Evolutionary conservation across 2,888 invertebrate species (phyloP).

Genomic region (Cyaniris semiargus): DNA sequence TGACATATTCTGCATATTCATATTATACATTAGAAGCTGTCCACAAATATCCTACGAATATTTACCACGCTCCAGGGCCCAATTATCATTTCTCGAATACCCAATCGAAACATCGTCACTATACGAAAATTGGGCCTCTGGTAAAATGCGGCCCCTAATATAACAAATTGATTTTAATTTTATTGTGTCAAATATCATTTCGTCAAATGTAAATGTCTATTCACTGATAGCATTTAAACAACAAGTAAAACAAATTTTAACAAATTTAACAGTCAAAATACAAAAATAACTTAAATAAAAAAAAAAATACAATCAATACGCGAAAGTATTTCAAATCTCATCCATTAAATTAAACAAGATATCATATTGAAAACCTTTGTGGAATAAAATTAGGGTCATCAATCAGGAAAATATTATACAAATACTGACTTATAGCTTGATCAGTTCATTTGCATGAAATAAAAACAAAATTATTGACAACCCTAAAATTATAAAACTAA

Average conservation of each 20-base stretch:
- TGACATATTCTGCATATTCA: neutral
- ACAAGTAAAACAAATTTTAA: conserved; percentile 13
- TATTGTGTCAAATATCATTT: neutral
- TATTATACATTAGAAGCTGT: neutral
- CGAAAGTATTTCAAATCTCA: conserved; percentile 3
- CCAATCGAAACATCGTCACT: neutral
- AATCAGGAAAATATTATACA: neutral
- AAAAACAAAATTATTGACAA: neutral
- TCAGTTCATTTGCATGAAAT: neutral
- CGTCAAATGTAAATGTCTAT: neutral
- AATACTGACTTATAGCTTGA: neutral
- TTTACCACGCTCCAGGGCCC: neutral
- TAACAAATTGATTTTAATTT: neutral
- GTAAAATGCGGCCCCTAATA: neutral
- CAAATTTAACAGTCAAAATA: conserved; percentile 23
- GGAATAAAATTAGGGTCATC: neutral
- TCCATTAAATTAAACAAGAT: neutral
- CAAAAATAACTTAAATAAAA: conserved; percentile 28
- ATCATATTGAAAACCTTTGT: neutral
- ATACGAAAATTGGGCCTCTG: neutral
- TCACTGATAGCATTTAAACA: neutral
- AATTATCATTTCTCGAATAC: neutral
- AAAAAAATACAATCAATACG: neutral
- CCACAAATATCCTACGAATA: neutral
- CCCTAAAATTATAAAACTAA: neutral